Conservation (phyloP, 1,140 invertebrate species). For the Plectrocnemia conspersa region DNA sequence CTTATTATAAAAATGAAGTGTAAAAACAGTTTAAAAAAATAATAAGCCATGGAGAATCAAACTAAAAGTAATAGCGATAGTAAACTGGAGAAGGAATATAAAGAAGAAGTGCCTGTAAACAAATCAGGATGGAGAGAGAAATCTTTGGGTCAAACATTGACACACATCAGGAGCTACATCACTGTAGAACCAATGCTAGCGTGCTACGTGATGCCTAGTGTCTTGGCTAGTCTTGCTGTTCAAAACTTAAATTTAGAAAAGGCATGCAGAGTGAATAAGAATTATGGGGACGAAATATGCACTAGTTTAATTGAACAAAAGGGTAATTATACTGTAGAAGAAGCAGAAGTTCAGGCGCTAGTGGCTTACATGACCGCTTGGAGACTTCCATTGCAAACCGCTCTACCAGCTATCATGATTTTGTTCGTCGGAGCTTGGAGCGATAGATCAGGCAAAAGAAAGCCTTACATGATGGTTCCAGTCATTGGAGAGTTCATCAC, state of each 20-base stretch:
- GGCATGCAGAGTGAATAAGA: slow-evolving; percentile 68
- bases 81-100: slow-evolving; percentile 33
- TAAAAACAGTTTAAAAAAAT: slow-evolving; percentile 6
- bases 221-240: slow-evolving; percentile 61
- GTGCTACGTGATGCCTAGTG: slow-evolving; percentile 65
- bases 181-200: slow-evolving; percentile 68
- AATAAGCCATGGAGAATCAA: slow-evolving; percentile 9
- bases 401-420: slow-evolving; percentile 44
- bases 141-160: slow-evolving; percentile 44
- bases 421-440: slow-evolving; percentile 51
- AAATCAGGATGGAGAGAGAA: slow-evolving; percentile 35
- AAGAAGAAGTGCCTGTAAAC: slow-evolving; percentile 22
- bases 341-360: slow-evolving; percentile 37
- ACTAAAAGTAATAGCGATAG: slow-evolving; percentile 13
- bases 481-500: slow-evolving; percentile 45
- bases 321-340: slow-evolving; percentile 51
- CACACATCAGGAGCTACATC: slow-evolving; percentile 51
- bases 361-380: slow-evolving; percentile 41
- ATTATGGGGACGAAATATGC: slow-evolving; percentile 59
- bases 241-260: slow-evolving; percentile 72
- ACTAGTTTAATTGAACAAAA: slow-evolving; percentile 56
- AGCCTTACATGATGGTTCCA: slow-evolving; percentile 47
- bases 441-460: slow-evolving; percentile 47
- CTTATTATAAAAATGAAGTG: not conserved
- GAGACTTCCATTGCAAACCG: slow-evolving; percentile 40